A percentile compares a stretch with the other conserved stretches of the same genome.
Evolutionary conservation across 2,113 vertebrate species (phyloP).

Genomic region (Cacatua alba): DNA sequence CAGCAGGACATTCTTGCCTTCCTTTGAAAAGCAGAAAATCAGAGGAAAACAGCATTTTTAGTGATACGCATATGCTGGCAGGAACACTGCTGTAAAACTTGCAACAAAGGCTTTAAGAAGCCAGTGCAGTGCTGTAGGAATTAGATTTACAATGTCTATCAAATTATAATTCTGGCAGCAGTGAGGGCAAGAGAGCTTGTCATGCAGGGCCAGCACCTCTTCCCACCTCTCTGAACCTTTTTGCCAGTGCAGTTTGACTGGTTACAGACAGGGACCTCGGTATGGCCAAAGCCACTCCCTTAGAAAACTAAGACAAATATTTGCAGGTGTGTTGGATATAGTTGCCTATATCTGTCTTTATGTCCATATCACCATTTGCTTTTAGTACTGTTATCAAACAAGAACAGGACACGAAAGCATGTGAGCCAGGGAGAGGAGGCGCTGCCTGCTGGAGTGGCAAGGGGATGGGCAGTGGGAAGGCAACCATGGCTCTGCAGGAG

Average conservation of each 20-base stretch:
- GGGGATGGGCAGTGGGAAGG: background rate
- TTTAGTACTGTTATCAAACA: fast-evolving
- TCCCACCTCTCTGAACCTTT: background rate
- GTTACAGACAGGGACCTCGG: background rate
- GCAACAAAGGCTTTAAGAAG: constrained; percentile 10
- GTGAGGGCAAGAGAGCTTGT: background rate
- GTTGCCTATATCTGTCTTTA: background rate
- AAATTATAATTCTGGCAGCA: background rate
- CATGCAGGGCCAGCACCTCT: background rate
- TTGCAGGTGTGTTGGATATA: background rate
- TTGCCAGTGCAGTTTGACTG: background rate
- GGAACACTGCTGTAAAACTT: background rate
- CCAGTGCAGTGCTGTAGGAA: background rate
- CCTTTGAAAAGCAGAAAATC: constrained; percentile 22
- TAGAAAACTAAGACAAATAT: background rate
- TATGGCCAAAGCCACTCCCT: background rate
- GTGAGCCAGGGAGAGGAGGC: background rate
- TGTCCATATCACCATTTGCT: background rate
- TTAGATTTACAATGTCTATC: background rate
- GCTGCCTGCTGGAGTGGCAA: background rate
- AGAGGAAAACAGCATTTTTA: constrained; percentile 7
- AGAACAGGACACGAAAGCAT: fast-evolving
- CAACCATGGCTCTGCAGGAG: fast-evolving
- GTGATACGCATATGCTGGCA: background rate
- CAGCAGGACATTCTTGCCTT: background rate